Evolutionary conservation across 2,888 invertebrate genomes (phyloP), one percentile per base, ranked within the genome.

Genomic region (Trachelus tabidus): DNA sequence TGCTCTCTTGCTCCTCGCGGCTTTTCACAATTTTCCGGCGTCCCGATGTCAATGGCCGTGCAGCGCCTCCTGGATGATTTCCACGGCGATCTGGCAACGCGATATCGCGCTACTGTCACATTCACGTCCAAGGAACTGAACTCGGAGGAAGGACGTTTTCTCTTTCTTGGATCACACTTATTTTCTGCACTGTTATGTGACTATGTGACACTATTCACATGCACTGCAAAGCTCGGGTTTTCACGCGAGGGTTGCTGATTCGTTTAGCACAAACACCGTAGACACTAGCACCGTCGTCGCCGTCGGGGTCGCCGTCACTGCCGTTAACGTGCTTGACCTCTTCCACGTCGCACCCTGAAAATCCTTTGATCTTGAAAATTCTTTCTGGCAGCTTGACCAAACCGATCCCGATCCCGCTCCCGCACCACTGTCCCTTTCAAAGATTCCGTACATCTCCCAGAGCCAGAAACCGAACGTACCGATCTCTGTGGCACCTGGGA

Each of bases 381-480:
- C 56, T 56, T 56, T 56, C 56, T 56, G 23, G 56, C 56, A 56
- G 56, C 56, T 56, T 33, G 68, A 31, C 68, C 68, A 12, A 56
- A 33, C 73, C 68, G 75, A 78, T 81, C 85, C 23, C 23, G 23
- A 56, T 56, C 56, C 56, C 56, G 56, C 85, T 82, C 56, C 85
- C 85, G 83, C 81, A 77, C 78, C 82, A 80, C 79, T 79, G 80
- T 79, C 79, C 80, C 80, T 75, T 75, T 73, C 69, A 79, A 69
- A 82, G 80, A 81, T 82, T 78, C 77, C 82, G 75, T 76, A 81
- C 85, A 85, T 85, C 79, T 85, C 85, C 82, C 78, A 79, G 23
- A 56, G 56, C 56, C 56, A 56, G 56, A 56, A 56, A 56, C 56
- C 56, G 56, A 23, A 23, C 23, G 56, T 56, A 56, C 56, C 56